Evolutionary conservation across 2,888 invertebrate genomes (phyloP).

Genomic region (Macropis europaea): DNA sequence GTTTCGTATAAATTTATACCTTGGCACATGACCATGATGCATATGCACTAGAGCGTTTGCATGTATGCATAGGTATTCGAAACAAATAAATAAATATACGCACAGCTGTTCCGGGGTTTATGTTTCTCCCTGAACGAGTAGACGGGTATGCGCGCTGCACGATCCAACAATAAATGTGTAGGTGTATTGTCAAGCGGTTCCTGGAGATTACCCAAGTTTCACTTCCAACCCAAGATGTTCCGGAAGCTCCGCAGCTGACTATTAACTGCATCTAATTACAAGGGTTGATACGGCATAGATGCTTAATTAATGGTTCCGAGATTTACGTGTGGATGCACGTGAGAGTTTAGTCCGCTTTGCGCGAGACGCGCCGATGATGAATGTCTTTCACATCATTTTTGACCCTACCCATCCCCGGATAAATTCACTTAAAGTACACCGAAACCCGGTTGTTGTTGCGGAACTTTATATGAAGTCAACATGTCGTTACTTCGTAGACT

Average conservation of each 20-base stretch:
- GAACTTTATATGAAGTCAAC: neutral
- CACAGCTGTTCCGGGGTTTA: neutral
- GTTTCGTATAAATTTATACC: slow-evolving; percentile 3
- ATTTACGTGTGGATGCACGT: slow-evolving; percentile 77
- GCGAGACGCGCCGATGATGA: slow-evolving; percentile 71
- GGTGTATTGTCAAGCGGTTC: slow-evolving; percentile 64
- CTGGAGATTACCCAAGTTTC: slow-evolving; percentile 72
- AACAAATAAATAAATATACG: slow-evolving; percentile 9
- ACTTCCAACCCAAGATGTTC: slow-evolving; percentile 71
- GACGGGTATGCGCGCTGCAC: slow-evolving; percentile 23
- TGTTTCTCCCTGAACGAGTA: too few relatives aligned
- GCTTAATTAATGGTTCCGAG: slow-evolving; percentile 77
- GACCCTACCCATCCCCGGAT: neutral
- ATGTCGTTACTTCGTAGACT: neutral
- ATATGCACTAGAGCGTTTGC: slow-evolving; percentile 3
- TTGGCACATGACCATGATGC: neutral
- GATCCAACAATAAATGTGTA: slow-evolving; percentile 26
- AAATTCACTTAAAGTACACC: slow-evolving; percentile 9
- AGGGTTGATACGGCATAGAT: slow-evolving; percentile 76
- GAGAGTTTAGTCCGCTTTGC: slow-evolving; percentile 73
- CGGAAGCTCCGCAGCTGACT: slow-evolving; percentile 67
- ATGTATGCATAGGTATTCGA: neutral
- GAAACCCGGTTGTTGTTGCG: slow-evolving; percentile 1
- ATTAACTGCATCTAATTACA: slow-evolving; percentile 80
- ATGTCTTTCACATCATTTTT: slow-evolving; percentile 59